Evolutionary conservation across 1,140 invertebrate species (phyloP), one percentile per base, ranked within the genome.

Genomic region (Druon quercuslanigerum): DNA sequence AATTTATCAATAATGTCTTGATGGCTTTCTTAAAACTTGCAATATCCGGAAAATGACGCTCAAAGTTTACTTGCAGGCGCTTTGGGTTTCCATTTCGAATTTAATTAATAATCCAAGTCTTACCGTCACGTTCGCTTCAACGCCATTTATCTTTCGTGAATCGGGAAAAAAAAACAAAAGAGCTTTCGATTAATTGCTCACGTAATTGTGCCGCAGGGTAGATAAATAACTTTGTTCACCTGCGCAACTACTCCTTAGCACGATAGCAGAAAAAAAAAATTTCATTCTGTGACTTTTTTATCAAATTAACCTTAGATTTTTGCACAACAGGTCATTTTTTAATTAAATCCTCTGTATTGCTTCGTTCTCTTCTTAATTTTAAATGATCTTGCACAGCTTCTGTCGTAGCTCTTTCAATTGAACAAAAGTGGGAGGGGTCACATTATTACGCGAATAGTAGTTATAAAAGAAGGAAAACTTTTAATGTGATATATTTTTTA

Each of bases 81-180:
- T 25, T 66, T 66, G 33, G 33, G 40, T 66, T 66, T 66, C 60
- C 17, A 66, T 66, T 66, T 25, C 60, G 33, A 46, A 66, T 66
- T 66, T 66, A 66, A 66, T 66, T 66, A 66, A 66, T 66, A 66
- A 66, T 66, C 60, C 60, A 40, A 66, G 60, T 66, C 25, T 40
- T 66, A 40, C 60, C 60, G 33, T 46, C 60, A 66, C 60, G 60
- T 66, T 33, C 60, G 60, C 33, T 66, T 66, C 33, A 66, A 66
- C 40, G 33, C 60, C 60, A 66, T 66, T 66, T 66, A 66, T 66
- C 60, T 66, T 66, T 46, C n/a, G 60, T 33, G 60, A 66, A 66
- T 66, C 60, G 40, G 25, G 40, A 60, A 60, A 33, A 60, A 60
- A 33, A 25, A n/a, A 66, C 16, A 0, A 40, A 33, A 66, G 60